Evolutionary conservation across 2,797 vertebrate genomes (phyloP).

Genomic region (Cuniculus paca): DNA sequence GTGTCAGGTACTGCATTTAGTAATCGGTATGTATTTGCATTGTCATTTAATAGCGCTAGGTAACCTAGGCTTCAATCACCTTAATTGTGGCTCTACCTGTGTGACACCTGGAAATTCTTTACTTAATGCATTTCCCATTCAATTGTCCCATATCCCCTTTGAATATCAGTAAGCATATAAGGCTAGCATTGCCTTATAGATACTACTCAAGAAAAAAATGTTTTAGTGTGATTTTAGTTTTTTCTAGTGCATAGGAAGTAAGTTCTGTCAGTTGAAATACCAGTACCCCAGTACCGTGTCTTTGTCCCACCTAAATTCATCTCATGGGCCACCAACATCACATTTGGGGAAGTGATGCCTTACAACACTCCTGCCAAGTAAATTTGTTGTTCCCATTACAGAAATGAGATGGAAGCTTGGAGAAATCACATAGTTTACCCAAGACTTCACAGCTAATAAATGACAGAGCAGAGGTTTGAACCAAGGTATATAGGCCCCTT

Average conservation of each 20-base stretch:
- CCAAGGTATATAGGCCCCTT: accelerated
- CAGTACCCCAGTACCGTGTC: not conserved
- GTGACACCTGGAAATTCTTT: not conserved
- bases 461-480: not conserved
- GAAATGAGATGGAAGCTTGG: not conserved
- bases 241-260: not conserved
- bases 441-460: not conserved
- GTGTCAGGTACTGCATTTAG: not conserved
- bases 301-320: not conserved
- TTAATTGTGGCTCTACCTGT: too few species aligned
- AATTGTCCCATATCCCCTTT: not conserved
- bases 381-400: not conserved
- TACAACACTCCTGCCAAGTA: not conserved
- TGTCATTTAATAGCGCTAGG: not conserved
- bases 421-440: too few species aligned
- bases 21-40: not conserved
- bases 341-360: too few species aligned
- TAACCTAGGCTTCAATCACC: not conserved
- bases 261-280: not conserved
- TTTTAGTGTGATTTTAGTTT: not conserved
- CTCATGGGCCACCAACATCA: not conserved
- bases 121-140: not conserved
- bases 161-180: not conserved
- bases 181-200: not conserved
- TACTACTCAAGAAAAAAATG: not conserved